These are phyloP conservation scores for Muschampia plurimacula DNA, from an alignment of 2,888 invertebrate genomes.

Conservation along the genomic window DNA sequence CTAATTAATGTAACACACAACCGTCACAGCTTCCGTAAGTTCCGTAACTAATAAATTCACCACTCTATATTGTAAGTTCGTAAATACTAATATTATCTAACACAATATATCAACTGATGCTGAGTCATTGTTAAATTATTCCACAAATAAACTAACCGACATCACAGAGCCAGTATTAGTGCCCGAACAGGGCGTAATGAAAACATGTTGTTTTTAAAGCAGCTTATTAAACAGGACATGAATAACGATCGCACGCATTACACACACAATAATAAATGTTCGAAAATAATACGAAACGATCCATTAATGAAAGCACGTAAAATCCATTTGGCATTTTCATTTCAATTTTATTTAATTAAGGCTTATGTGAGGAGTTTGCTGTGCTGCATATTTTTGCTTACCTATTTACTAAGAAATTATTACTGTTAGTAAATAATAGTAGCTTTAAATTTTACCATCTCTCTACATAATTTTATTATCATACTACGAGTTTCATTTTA, in stretches of 20 bases:
- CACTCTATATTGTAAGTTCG: background rate
- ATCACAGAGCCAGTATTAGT: conserved; percentile 36
- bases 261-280: conserved; percentile 78
- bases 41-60: background rate
- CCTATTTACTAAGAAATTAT: conserved; percentile 34
- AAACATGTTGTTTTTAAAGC: conserved; percentile 83
- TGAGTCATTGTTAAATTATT: conserved; percentile 7
- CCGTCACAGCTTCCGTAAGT: too few species aligned
- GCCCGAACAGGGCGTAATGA: conserved; percentile 59
- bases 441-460: background rate
- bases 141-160: conserved; percentile 37
- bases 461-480: too few species aligned
- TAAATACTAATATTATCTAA: conserved; percentile 12
- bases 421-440: conserved; percentile 29
- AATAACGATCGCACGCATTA: conserved; percentile 77
- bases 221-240: conserved; percentile 81
- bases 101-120: background rate
- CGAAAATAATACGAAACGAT: conserved; percentile 81
- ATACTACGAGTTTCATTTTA: too few species aligned
- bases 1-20: too few species aligned
- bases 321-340: conserved; percentile 84
- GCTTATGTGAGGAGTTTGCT: conserved; percentile 67
- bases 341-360: conserved; percentile 86
- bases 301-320: conserved; percentile 84
- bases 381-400: conserved; percentile 57